Percentiles rank a stretch among this genome's conserved stretches.
Conservation (phyloP, 2,113 vertebrate genomes). For the Cephalopholis sonnerati region DNA sequence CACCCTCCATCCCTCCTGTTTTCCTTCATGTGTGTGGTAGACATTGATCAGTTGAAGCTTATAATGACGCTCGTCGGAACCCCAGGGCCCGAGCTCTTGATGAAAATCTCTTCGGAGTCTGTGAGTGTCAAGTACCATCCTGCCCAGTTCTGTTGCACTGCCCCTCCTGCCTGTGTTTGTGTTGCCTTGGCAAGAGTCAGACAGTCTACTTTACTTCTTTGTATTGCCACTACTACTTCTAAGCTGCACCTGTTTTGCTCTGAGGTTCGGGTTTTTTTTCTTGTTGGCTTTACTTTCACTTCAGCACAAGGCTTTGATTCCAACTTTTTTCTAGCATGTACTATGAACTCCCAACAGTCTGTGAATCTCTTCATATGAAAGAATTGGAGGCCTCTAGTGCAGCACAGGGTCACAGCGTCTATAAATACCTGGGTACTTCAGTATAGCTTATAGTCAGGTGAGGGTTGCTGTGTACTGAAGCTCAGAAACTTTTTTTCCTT, state of each 20-base stretch:
- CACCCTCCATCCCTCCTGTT: slow-evolving; percentile 82
- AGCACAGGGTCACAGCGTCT: background rate
- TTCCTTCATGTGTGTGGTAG: slow-evolving; percentile 98
- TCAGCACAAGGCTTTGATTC: slow-evolving; percentile 34
- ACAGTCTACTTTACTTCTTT: slow-evolving; percentile 12
- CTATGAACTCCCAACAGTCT: slow-evolving; percentile 5
- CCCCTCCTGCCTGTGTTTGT: slow-evolving; percentile 65
- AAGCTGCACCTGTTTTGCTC: slow-evolving; percentile 20
- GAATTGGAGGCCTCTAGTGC: background rate
- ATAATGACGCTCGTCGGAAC: slow-evolving; percentile 98
- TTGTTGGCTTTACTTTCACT: slow-evolving; percentile 34
- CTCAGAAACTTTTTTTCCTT: slow-evolving; percentile 18
- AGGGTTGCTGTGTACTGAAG: slow-evolving; percentile 15
- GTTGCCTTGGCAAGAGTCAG: slow-evolving; percentile 21
- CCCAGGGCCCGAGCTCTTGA: slow-evolving; percentile 95
- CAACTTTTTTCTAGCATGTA: slow-evolving; percentile 31
- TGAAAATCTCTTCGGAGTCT: slow-evolving; percentile 99
- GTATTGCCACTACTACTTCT: slow-evolving; percentile 25
- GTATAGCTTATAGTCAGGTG: background rate
- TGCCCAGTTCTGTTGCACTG: slow-evolving; percentile 76
- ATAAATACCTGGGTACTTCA: background rate
- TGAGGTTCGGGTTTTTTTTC: slow-evolving; percentile 3
- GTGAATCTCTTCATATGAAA: slow-evolving; percentile 17
- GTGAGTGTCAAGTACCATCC: slow-evolving; percentile 87
- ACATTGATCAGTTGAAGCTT: slow-evolving; percentile 99